Conservation (phyloP, 1,140 invertebrate species). For the Meloidogyne exigua region DNA sequence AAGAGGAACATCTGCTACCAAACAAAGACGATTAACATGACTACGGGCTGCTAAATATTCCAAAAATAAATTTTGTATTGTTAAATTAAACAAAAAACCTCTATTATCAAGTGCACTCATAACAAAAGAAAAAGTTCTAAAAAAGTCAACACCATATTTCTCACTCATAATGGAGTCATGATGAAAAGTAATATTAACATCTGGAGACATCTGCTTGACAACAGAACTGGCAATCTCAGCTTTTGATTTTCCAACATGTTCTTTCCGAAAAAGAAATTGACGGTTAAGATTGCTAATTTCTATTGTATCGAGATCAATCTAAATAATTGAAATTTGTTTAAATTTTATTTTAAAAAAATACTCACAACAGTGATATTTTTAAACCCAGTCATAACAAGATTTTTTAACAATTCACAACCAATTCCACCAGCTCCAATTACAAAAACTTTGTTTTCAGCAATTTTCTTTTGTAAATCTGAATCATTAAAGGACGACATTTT, state of each 20-base stretch:
- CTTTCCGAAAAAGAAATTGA: conserved; percentile 93
- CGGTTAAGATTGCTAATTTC: conserved; percentile 98
- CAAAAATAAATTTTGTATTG: not conserved
- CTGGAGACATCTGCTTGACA: conserved; percentile 78
- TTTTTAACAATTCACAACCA: conserved; percentile 96
- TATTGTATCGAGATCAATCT: conserved; percentile 99
- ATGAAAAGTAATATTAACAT: conserved; percentile 81
- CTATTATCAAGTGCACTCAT: conserved; percentile 96
- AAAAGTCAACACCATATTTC: conserved; percentile 86
- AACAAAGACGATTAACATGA: conserved; percentile 97
- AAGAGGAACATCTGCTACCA: conserved; percentile 86
- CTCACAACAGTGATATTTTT: conserved; percentile 85
- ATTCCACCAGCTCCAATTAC: conserved; percentile 98
- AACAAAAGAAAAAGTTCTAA: conserved; percentile 85
- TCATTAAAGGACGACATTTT: conserved; percentile 12
- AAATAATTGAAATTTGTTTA: conserved; percentile 63
- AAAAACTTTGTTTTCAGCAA: conserved; percentile 68
- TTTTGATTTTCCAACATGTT: conserved; percentile 96
- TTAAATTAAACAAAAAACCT: conserved; percentile 56
- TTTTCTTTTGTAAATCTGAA: not conserved
- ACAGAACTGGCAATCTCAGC: conserved; percentile 78
- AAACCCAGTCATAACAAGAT: conserved; percentile 91
- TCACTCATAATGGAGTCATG: conserved; percentile 88
- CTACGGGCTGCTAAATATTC: conserved; percentile 77
- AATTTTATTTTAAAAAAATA: not conserved